Conservation (phyloP, 2,888 invertebrate species). For the Eilema depressum region DNA sequence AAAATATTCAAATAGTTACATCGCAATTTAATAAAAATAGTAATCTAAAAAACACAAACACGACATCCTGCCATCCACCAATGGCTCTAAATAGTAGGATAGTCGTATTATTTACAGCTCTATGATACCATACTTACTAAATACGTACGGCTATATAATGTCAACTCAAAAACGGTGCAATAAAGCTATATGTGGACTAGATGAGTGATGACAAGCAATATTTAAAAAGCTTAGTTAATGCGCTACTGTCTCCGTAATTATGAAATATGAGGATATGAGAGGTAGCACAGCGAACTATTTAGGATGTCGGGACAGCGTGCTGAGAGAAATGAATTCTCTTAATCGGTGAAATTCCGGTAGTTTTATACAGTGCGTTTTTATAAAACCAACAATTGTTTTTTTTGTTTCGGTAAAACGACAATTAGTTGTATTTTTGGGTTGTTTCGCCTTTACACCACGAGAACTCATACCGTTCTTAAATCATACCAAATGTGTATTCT, state of each 20-base stretch:
- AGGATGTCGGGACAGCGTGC: not conserved
- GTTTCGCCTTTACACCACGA: too few relatives aligned
- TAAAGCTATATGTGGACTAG: not conserved
- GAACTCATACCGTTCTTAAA: too few relatives aligned
- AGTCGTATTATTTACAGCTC: too few relatives aligned
- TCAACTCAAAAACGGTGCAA: not conserved
- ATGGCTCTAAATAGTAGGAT: too few relatives aligned
- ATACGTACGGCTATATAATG: too few relatives aligned
- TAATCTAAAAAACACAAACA: not conserved
- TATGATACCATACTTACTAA: too few relatives aligned
- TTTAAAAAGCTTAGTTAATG: conserved; percentile 1
- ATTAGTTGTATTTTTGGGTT: too few relatives aligned
- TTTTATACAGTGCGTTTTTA: not conserved
- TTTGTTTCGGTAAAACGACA: too few relatives aligned
- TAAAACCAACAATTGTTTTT: not conserved
- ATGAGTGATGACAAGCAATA: not conserved
- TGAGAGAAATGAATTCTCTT: not conserved
- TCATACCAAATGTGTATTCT: too few relatives aligned
- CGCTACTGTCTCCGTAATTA: not conserved
- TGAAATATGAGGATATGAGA: not conserved
- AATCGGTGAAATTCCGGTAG: not conserved
- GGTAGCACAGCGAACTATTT: not conserved
- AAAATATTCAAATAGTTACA: not conserved
- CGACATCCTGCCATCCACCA: not conserved
- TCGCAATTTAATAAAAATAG: not conserved